phyloP scores from a whole-genome alignment of 2,888 invertebrate genomes.

The Oscheius sp. region DNA sequence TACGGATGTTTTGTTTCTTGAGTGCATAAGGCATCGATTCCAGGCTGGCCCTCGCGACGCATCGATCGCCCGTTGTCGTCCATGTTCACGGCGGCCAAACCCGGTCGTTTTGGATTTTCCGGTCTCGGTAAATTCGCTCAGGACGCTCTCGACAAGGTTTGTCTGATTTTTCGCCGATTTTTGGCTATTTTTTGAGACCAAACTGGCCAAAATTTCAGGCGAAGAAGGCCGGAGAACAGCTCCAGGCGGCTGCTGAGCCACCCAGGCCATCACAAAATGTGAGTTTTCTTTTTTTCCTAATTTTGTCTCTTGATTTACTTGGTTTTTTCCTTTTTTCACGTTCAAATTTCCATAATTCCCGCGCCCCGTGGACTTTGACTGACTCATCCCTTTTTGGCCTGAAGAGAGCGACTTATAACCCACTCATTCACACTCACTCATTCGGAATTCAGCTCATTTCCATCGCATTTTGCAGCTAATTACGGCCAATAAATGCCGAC shows the following conservation, averaged over 20 bases:
- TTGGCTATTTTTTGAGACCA: not conserved
- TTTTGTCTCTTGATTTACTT: no score
- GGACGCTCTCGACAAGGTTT: constrained; percentile 60
- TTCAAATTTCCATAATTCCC: not conserved
- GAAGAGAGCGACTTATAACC: no score
- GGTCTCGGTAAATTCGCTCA: constrained; percentile 65
- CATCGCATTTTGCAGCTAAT: no score
- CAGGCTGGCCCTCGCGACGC: constrained; percentile 10
- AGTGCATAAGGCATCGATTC: constrained; percentile 17
- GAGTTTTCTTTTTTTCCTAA: not conserved
- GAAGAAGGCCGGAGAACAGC: constrained; percentile 64
- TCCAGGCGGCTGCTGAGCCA: constrained; percentile 57
- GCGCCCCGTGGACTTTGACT: not conserved
- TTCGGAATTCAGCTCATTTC: no score
- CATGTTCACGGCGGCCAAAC: constrained; percentile 29
- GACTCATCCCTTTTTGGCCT: no score
- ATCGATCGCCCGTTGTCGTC: constrained; percentile 23
- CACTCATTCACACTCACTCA: no score
- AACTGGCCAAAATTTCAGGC: constrained; percentile 43
- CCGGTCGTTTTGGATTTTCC: constrained; percentile 58
- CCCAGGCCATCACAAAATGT: constrained; percentile 29
- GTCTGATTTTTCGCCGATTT: not conserved
- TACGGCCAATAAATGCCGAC: no score
- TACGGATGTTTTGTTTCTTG: not conserved
- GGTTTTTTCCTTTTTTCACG: not conserved